Conservation (phyloP, 2,113 vertebrate genomes). For the Catharus fuscescens region DNA sequence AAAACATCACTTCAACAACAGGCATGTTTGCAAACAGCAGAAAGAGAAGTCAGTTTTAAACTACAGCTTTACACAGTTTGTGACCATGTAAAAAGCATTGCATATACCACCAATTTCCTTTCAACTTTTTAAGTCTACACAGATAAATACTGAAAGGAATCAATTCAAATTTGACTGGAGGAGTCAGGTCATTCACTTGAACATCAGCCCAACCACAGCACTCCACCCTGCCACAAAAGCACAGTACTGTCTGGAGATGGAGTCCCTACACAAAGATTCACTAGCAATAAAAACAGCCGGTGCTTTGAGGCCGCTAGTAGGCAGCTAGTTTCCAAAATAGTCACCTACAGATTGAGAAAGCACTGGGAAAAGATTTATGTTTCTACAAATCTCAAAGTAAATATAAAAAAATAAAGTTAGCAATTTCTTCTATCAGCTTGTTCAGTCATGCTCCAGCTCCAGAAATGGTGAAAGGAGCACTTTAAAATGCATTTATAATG, state of each 20-base stretch:
- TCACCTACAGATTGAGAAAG: background rate
- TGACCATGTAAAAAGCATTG: background rate
- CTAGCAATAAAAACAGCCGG: background rate
- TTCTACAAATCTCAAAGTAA: background rate
- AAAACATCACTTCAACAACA: background rate
- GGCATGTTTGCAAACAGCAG: background rate
- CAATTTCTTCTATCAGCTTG: background rate
- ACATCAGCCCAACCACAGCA: background rate
- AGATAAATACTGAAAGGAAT: background rate
- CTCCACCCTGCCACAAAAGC: rapidly evolving
- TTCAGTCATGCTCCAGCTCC: background rate
- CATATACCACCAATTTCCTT: background rate
- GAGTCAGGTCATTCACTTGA: background rate
- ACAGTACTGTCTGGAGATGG: background rate
- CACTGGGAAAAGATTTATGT: background rate
- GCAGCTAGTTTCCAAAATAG: background rate
- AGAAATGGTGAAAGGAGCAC: background rate
- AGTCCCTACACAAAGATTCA: background rate
- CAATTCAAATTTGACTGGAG: background rate
- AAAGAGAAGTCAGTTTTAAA: background rate
- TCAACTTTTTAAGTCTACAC: background rate
- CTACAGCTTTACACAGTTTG: background rate
- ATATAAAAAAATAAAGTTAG: background rate
- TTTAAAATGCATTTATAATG: background rate
- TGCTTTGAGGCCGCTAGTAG: background rate